Evolutionary conservation across 2,888 invertebrate species (phyloP).

Genomic region (Physocephala rufipes): DNA sequence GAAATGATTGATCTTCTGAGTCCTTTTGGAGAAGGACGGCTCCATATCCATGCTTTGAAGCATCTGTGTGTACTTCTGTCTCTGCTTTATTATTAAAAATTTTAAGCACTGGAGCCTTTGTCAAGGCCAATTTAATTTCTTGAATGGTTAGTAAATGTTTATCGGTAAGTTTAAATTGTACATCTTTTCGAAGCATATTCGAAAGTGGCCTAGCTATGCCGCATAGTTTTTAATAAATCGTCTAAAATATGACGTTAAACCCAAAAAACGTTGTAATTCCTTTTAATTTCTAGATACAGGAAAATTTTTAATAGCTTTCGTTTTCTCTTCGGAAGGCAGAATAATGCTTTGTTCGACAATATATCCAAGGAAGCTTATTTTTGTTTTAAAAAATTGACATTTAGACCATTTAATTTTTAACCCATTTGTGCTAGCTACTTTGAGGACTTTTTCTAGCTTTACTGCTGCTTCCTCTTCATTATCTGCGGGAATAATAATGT

Average conservation of each 20-base stretch:
- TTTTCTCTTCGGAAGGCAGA: constrained; percentile 22
- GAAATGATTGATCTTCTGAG: constrained; percentile 34
- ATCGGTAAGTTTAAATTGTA: constrained; percentile 5
- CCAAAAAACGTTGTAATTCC: constrained; percentile 23
- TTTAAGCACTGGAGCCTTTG: constrained; percentile 17
- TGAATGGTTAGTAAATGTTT: constrained; percentile 17
- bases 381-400: constrained; percentile 37
- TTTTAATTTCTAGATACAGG: constrained; percentile 17
- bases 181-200: constrained; percentile 4
- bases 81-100: constrained; percentile 14
- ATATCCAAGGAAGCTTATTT: constrained; percentile 20
- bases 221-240: constrained; percentile 17
- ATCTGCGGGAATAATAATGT: too few species aligned
- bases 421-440: too few species aligned
- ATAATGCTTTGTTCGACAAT: constrained; percentile 19
- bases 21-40: constrained; percentile 1
- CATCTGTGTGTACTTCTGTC: constrained; percentile 42
- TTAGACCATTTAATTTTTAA: too few species aligned
- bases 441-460: too few species aligned
- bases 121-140: not conserved
- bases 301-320: constrained; percentile 18
- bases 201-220: constrained; percentile 8
- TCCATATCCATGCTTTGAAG: constrained; percentile 38
- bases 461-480: too few species aligned
- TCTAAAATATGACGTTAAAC: constrained; percentile 3